Base-by-base conservation (phyloP, 2,888 invertebrate species). In the Dicranocentrus wangi region DNA sequence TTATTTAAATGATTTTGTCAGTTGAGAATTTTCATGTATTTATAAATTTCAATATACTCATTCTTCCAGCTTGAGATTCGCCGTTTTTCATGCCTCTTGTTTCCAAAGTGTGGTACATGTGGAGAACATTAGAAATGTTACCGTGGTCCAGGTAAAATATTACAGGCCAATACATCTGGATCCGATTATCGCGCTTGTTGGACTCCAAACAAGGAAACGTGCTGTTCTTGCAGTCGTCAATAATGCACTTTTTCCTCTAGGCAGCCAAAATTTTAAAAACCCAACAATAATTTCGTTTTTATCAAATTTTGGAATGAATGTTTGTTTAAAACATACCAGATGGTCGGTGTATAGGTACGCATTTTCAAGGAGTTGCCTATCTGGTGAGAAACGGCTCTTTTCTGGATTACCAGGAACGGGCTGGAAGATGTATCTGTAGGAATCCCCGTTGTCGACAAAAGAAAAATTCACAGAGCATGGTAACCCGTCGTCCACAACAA, bases 311-410 rank as follows among this genome's bases (percentile, higher is more conserved):
- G n/a, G n/a, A n/a, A n/a, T n/a, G n/a, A n/a, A n/a, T n/a, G n/a
- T n/a, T n/a, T n/a, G n/a, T n/a, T n/a, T n/a, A n/a, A n/a, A 5
- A n/a, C 51, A 51, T 77, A 79, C 78, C 65, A 79, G 32, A n/a
- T 55, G 61, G 0, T 70, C 43, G n/a, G 10, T 15, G 25, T 55
- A 68, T n/a, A 76, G 32, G 39, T 55, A 78, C 1, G 28, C 8
- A 32, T 65, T 79, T 51, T 79, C 71, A 21, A 72, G 15, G 0
- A 3, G 21, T 60, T 79, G 79, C 1, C 79, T 17, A 68, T 72
- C 72, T 8, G 66, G 68, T 5, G n/a, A 7, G 5, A 2, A 3
- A 10, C 47, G 5, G 47, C 32, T 32, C 3, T 15, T 47, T 3
- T 5, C 47, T 47, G 13, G 47, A 47, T n/a, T n/a, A n/a, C n/a